A percentile compares a stretch with the other conserved stretches of the same genome.
These are phyloP conservation scores for Tragelaphus scriptus DNA, from an alignment of 2,113 vertebrate species.

Conservation along the genomic window DNA sequence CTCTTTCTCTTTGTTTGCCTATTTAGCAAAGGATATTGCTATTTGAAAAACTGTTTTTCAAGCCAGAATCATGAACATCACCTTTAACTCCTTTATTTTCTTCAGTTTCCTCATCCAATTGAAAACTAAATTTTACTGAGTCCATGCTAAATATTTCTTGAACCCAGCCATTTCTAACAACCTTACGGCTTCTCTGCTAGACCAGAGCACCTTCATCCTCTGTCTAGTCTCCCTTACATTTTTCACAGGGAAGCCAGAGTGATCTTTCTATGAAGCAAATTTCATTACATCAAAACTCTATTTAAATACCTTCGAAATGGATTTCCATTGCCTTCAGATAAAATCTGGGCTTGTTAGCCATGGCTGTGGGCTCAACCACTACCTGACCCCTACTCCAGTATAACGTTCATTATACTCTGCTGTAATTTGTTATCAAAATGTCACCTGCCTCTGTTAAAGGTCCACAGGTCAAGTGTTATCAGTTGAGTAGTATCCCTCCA, in stretches of 20 bases:
- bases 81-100: background rate
- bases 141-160: background rate
- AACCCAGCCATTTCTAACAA: background rate
- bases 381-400: background rate
- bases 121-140: background rate
- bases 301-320: background rate
- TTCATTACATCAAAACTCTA: background rate
- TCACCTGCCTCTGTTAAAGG: background rate
- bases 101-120: background rate
- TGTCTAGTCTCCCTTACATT: background rate
- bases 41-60: background rate
- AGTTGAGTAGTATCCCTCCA: background rate
- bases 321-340: background rate
- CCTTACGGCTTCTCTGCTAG: background rate
- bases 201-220: background rate
- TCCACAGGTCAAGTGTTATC: background rate
- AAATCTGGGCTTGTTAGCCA: background rate
- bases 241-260: background rate
- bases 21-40: background rate
- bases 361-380: background rate
- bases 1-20: background rate
- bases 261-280: background rate
- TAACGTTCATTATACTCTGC: background rate
- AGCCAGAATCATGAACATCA: background rate
- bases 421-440: background rate